Percentiles rank a stretch among this genome's conserved stretches.
Evolutionary conservation across 2,888 invertebrate species (phyloP).

Genomic region (Cantharis rufa): DNA sequence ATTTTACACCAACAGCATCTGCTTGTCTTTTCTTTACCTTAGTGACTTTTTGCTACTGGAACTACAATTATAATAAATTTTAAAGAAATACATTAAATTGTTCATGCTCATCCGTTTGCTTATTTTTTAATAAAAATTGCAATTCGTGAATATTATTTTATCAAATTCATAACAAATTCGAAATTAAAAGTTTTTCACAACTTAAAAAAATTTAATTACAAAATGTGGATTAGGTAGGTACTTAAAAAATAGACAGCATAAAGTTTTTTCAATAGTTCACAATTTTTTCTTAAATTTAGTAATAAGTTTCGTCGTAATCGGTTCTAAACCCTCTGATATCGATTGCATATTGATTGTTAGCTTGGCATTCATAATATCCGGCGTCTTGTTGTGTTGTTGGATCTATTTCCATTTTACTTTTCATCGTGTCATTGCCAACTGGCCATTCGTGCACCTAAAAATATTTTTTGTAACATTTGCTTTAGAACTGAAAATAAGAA

Average conservation of each 20-base stretch:
- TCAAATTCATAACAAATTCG: no score
- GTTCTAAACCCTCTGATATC: slow-evolving; percentile 71
- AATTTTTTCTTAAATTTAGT: slow-evolving; percentile 11
- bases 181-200: background rate
- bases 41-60: no score
- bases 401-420: slow-evolving; percentile 76
- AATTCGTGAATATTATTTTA: background rate
- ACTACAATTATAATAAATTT: no score
- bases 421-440: slow-evolving; percentile 66
- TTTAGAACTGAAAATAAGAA: background rate
- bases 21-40: no score
- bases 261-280: background rate
- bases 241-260: background rate
- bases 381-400: slow-evolving; percentile 74
- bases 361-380: slow-evolving; percentile 73
- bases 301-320: slow-evolving; percentile 55
- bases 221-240: background rate
- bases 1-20: no score
- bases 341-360: slow-evolving; percentile 72
- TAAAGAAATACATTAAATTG: no score
- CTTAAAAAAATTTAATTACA: background rate
- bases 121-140: background rate
- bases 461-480: background rate
- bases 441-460: slow-evolving; percentile 70
- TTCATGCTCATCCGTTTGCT: background rate